Percentiles rank a stretch among this genome's conserved stretches.
phyloP scores from a whole-genome alignment of 1,140 invertebrate genomes.

The Ganaspis sp. region DNA sequence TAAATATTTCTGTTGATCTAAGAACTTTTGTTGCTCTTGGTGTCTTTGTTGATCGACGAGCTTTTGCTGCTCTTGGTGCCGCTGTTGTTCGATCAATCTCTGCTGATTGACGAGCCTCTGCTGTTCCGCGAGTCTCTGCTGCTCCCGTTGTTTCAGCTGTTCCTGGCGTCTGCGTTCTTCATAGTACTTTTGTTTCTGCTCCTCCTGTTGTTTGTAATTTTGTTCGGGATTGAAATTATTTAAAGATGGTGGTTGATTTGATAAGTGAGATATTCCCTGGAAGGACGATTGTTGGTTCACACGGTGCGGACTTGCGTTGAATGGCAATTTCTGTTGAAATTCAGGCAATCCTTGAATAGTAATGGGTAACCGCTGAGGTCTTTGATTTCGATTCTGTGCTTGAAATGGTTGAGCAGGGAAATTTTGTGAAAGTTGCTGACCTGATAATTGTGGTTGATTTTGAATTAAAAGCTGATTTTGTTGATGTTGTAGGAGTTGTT shows the following conservation, averaged over 20 bases:
- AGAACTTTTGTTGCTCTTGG: conserved; percentile 63
- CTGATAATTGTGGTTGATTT: conserved; percentile 43
- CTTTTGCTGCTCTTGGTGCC: conserved; percentile 63
- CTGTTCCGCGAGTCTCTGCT: conserved; percentile 64
- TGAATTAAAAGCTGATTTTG: conserved; percentile 62
- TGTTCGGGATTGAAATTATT: conserved; percentile 53
- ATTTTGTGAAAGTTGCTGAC: conserved; percentile 51
- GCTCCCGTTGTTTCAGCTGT: conserved; percentile 62
- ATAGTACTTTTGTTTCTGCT: conserved; percentile 66
- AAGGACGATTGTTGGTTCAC: conserved; percentile 52
- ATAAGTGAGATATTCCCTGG: conserved; percentile 39
- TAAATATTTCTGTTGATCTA: too few species aligned
- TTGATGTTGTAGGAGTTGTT: conserved; percentile 58
- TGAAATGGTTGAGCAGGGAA: conserved; percentile 49
- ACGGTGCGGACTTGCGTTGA: conserved; percentile 61
- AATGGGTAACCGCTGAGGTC: conserved; percentile 64
- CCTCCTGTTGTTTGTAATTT: conserved; percentile 60
- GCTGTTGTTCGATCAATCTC: conserved; percentile 53
- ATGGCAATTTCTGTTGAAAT: conserved; percentile 63
- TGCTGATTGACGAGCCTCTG: conserved; percentile 57
- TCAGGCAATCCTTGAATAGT: conserved; percentile 72
- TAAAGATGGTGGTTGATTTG: conserved; percentile 42
- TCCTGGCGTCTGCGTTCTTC: conserved; percentile 67
- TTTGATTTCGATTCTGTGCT: conserved; percentile 40
- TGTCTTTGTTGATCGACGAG: conserved; percentile 60